Base-by-base conservation (phyloP, 2,888 invertebrate genomes). In the Drosophila greeni region DNA sequence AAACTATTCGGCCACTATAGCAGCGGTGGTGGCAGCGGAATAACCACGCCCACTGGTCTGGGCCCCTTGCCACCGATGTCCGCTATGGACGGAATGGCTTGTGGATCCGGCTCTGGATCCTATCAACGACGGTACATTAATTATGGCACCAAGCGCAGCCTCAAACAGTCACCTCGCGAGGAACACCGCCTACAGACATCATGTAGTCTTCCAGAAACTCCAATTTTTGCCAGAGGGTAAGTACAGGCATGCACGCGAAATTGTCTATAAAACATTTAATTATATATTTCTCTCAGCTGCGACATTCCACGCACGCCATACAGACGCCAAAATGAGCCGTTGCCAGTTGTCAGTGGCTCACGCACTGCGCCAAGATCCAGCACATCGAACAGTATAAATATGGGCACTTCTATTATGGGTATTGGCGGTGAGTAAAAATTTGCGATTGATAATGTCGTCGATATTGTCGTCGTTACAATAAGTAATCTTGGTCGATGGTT, bases 151-250 rank as follows among this genome's bases (percentile, higher is more conserved):
- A 88, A 91, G 77, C 82, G 87, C 51, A 87, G 87, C 51, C 85
- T 90, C 6, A 90, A 90, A 49, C 91, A 91, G 70, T 91, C 90
- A 72, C 90, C 91, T 40, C 90, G 91, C 43, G 92, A 93, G 52
- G 93, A 93, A 48, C 89, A 89, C 73, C 91, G 91, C 71, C 86
- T 95, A 87, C 95, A 95, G 88, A 95, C 95, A 5, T 95, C 95
- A 1, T 95, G 95, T 76, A 95, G 95, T 83, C 90, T 95, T 62
- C 95, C 95, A n/a, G 95, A 95, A 90, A 95, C 95, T 1, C 95
- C 95, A 1, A 95, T 95, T 68, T 95, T 95, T 88, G 94, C 95
- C 5, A 91, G 95, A 74, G 95, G 95, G 89, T 89, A 70, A 67
- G 66, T 20, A 5, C 6, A 18, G 5, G 1, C 18, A 8, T n/a